Evolutionary conservation across 2,113 vertebrate genomes (phyloP).

Genomic region (Eptesicus fuscus): DNA sequence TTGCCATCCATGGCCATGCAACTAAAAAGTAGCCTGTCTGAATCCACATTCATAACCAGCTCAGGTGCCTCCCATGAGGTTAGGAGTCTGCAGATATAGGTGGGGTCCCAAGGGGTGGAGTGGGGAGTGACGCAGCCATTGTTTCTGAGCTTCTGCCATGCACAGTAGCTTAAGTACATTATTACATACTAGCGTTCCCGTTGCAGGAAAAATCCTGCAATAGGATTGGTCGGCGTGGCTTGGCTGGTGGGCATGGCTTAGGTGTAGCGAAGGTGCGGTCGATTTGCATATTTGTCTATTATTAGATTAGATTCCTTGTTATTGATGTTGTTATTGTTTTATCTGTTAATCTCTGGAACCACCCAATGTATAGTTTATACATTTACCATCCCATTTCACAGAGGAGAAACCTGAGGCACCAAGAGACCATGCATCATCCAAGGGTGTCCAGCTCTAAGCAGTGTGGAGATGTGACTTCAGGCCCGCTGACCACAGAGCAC

Average conservation of each 20-base stretch:
- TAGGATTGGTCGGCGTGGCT: no score
- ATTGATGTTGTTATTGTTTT: not conserved
- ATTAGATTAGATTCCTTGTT: no score
- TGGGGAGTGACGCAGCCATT: not conserved
- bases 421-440: not conserved
- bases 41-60: not conserved
- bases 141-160: not conserved
- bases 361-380: not conserved
- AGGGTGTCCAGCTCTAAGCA: not conserved
- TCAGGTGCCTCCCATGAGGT: not conserved
- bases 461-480: not conserved
- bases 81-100: not conserved
- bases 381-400: not conserved
- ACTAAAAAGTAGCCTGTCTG: not conserved
- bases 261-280: no score
- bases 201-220: no score
- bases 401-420: not conserved
- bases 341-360: not conserved
- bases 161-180: not conserved
- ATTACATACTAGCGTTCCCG: no score
- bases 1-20: not conserved
- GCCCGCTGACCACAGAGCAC: not conserved
- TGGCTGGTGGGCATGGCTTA: no score
- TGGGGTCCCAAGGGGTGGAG: fast-evolving
- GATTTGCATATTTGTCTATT: no score